phyloP scores from a whole-genome alignment of 2,888 invertebrate species.

The Diarsia dahlii region DNA sequence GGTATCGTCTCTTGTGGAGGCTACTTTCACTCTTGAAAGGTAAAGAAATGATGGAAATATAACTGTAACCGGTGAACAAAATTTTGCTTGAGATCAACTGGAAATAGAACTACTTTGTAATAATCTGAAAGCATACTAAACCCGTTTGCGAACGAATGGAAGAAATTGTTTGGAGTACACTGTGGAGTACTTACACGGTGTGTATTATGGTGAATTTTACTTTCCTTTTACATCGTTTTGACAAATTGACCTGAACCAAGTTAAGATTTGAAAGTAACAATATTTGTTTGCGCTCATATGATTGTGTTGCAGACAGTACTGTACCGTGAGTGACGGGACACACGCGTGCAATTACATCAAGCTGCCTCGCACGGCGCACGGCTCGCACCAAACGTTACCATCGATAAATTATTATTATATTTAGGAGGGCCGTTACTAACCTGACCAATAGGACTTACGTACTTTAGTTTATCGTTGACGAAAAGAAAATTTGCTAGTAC shows the following conservation, averaged over 20 bases:
- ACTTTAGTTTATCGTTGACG: constrained; percentile 7
- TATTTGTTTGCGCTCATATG: neutral
- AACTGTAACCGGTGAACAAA: neutral
- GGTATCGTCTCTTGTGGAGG: neutral
- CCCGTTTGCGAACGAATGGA: neutral
- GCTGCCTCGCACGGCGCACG: constrained; percentile 64
- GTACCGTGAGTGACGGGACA: constrained; percentile 63
- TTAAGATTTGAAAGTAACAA: neutral
- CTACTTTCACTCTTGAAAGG: neutral
- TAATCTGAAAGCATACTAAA: no score
- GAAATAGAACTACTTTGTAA: neutral
- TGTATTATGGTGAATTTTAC: neutral
- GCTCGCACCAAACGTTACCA: constrained; percentile 56
- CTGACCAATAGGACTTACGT: neutral
- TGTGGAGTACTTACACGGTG: neutral
- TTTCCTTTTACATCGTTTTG: neutral
- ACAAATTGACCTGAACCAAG: neutral
- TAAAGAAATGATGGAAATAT: neutral
- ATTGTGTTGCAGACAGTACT: constrained; percentile 47
- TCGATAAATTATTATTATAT: constrained; percentile 59
- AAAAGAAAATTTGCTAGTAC: neutral
- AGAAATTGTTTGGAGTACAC: neutral
- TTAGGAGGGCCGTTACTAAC: constrained; percentile 19
- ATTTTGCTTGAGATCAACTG: neutral
- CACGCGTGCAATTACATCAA: constrained; percentile 78